Percentiles rank a stretch among this genome's conserved stretches.
Conservation (phyloP, 2,797 vertebrate genomes). For the Psittacula derbiana region DNA sequence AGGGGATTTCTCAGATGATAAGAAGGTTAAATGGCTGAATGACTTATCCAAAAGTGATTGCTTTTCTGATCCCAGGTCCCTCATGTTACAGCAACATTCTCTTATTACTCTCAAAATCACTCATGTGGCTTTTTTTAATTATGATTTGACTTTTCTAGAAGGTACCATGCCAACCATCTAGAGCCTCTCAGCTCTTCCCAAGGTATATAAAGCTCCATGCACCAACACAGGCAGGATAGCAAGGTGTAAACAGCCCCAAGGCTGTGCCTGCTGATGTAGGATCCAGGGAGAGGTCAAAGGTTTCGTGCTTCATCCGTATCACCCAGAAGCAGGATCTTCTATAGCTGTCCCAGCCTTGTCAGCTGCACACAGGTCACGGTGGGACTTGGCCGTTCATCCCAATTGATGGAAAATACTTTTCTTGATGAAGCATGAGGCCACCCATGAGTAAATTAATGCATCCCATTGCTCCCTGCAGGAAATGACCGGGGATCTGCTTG, state of each 20-base stretch:
- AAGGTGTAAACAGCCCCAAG: neutral
- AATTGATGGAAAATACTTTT: neutral
- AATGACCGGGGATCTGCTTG: neutral
- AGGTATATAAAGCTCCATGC: neutral
- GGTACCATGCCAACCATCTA: neutral
- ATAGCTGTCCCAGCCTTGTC: neutral
- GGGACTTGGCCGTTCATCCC: neutral
- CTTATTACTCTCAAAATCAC: conserved; percentile 38
- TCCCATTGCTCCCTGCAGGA: neutral
- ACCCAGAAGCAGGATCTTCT: neutral
- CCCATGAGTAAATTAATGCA: rapidly evolving
- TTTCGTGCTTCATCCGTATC: neutral
- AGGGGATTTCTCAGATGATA: conserved; percentile 33
- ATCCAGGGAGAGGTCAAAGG: neutral
- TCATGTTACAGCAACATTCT: neutral
- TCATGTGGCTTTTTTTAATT: neutral
- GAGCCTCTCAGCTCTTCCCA: neutral
- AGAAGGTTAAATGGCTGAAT: conserved; percentile 53
- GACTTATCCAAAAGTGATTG: conserved; percentile 51
- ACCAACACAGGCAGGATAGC: neutral
- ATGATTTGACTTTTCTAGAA: neutral
- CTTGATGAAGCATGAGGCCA: neutral
- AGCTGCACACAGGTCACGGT: neutral
- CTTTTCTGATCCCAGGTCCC: conserved; percentile 25
- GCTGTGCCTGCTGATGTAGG: neutral